Base-by-base conservation (phyloP, 2,113 vertebrate genomes). In the Urocolius indicus region DNA sequence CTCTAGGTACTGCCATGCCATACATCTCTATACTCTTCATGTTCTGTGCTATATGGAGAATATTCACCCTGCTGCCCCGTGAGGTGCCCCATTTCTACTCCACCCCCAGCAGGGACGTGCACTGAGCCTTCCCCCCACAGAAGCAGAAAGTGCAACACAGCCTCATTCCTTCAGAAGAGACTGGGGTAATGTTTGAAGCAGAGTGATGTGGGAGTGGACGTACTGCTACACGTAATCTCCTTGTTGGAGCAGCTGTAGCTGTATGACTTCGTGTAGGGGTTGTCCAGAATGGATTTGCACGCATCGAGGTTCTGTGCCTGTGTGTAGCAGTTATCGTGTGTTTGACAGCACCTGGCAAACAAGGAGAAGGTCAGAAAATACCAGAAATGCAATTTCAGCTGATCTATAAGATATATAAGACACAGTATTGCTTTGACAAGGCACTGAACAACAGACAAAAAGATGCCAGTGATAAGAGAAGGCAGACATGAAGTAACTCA, bases 291-390 rank as follows among this genome's bases (percentile, higher is more conserved):
- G 68, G 20, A 73, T 1, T 1, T 85, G 67, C 99, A 99, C 10
- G 91, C 86, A 0, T 96, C 19, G 13, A 84, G 5, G 15, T 88
- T 29, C 63, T 49, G 63, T 87, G 97, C 98, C 5, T 58, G 1
- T 0, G 1, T 0, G 20, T 99, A 99, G 95, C 99, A 99, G 1
- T 85, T 2, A 55, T 99, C 99, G 0, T 99, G 99, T 16, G 12
- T 51, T 52, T 98, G 82, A 69, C 99, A 99, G 96, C 99, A 99
- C 88, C 99, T 99, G 59, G 13, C 41, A 79, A 87, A 80, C 20
- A 82, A 65, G 23, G 67, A 32, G 14, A 54, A 52, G 9, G 34
- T 65, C 74, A 52, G 65, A 89, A 93, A 87, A 34, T 3, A 52
- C 3, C 11, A 49, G 30, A 84, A 68, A 45, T 6, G 10, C 51